These are phyloP conservation scores for Sminthurinus aureus DNA, from an alignment of 2,888 invertebrate genomes.

Conservation along the genomic window DNA sequence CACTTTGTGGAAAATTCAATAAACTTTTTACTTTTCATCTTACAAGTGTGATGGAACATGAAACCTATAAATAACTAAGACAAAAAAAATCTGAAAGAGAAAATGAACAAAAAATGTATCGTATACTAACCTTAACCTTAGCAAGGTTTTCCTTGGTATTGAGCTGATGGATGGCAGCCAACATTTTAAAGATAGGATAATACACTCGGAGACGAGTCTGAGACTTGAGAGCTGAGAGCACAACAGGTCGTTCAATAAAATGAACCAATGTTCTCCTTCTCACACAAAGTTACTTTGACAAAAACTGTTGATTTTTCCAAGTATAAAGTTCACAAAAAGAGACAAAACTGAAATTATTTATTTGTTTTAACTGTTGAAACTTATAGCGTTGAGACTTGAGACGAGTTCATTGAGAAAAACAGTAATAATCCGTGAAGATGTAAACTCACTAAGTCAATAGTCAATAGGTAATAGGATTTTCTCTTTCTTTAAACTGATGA, in stretches of 20 bases:
- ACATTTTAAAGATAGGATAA: background rate
- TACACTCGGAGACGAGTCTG: too few relatives aligned
- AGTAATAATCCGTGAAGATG: background rate
- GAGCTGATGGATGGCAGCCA: slow-evolving; percentile 36
- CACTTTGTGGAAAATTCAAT: too few relatives aligned
- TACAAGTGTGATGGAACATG: background rate
- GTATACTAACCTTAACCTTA: slow-evolving; percentile 22
- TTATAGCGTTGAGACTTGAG: background rate
- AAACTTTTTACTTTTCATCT: too few relatives aligned
- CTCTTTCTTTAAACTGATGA: background rate
- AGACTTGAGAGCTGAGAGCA: too few relatives aligned
- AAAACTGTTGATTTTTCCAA: background rate
- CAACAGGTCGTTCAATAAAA: too few relatives aligned
- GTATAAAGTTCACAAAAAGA: background rate
- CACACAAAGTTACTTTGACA: background rate
- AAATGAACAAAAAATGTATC: background rate
- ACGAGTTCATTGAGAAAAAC: background rate
- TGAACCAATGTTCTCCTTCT: too few relatives aligned
- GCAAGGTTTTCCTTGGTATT: slow-evolving; percentile 29
- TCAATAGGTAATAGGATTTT: background rate
- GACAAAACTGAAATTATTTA: background rate
- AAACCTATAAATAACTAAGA: background rate
- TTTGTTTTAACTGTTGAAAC: background rate
- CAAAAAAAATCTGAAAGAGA: background rate
- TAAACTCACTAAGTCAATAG: too few relatives aligned